Evolutionary conservation across 2,888 invertebrate genomes (phyloP).

Genomic region (Helicoverpa assulta): DNA sequence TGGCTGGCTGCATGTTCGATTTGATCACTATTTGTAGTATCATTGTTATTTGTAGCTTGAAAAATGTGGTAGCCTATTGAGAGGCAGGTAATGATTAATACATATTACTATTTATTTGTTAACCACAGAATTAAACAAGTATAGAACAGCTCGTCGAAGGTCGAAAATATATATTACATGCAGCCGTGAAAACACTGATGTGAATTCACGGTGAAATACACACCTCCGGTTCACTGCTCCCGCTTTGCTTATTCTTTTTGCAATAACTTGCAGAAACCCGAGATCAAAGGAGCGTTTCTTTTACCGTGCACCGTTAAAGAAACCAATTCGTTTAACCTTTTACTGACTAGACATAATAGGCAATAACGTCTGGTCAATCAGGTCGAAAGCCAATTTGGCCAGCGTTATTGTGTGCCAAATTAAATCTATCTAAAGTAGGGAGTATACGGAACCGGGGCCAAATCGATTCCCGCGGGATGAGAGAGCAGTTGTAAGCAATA

Average conservation of each 20-base stretch:
- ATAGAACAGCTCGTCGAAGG: too few species aligned
- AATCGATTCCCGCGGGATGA: constrained; percentile 54
- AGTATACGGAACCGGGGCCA: constrained; percentile 37
- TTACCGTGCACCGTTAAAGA: constrained; percentile 21
- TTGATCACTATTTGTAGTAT: constrained; percentile 26
- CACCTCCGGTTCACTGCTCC: constrained; percentile 29
- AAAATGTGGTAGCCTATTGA: not conserved
- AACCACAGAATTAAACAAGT: too few species aligned
- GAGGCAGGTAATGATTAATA: not conserved
- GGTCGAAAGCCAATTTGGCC: constrained; percentile 40
- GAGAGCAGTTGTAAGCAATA: constrained; percentile 62
- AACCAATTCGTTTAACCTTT: constrained; percentile 16
- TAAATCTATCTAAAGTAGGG: constrained; percentile 26
- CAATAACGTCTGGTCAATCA: constrained; percentile 43
- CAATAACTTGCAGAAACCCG: constrained; percentile 20
- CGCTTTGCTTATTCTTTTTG: constrained; percentile 18
- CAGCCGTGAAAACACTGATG: constrained; percentile 3
- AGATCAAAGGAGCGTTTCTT: constrained; percentile 45
- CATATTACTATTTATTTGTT: not conserved
- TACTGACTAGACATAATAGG: constrained; percentile 18
- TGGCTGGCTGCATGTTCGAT: constrained; percentile 27
- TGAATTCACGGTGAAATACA: constrained; percentile 34
- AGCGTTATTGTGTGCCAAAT: constrained; percentile 39
- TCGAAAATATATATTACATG: too few species aligned
- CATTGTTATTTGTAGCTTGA: constrained; percentile 4